Evolutionary conservation across 2,888 invertebrate genomes (phyloP).

Genomic region (Aspidapion aeneum): DNA sequence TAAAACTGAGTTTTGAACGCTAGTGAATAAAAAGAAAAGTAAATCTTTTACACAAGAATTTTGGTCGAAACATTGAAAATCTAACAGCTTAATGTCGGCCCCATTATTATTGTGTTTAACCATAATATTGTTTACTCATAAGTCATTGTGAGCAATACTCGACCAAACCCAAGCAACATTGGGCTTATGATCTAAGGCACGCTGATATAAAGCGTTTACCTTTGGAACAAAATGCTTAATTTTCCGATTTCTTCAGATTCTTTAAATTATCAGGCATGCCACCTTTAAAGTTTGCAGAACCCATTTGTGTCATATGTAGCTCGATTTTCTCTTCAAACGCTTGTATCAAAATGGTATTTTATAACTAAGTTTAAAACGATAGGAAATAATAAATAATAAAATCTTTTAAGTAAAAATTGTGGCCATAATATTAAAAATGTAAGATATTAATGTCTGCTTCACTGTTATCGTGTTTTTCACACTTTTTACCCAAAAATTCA

Average conservation of each 20-base stretch:
- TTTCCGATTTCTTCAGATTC: not conserved
- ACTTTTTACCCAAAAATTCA: slow-evolving; percentile 59
- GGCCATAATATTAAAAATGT: slow-evolving; percentile 55
- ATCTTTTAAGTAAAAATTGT: slow-evolving; percentile 51
- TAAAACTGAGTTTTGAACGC: slow-evolving; percentile 45
- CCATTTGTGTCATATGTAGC: slow-evolving; percentile 36
- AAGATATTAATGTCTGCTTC: slow-evolving; percentile 47
- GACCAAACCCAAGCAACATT: too few species aligned
- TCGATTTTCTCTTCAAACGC: slow-evolving; percentile 38
- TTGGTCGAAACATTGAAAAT: slow-evolving; percentile 55
- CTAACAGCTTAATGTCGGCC: slow-evolving; percentile 47
- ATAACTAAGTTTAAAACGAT: too few species aligned
- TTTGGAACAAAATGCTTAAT: not conserved
- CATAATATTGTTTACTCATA: slow-evolving; percentile 59
- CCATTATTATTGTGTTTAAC: slow-evolving; percentile 44
- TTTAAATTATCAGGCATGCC: not conserved
- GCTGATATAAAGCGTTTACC: not conserved
- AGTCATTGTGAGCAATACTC: slow-evolving; percentile 54
- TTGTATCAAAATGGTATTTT: too few species aligned
- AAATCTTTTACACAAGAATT: slow-evolving; percentile 51
- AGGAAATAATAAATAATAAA: too few species aligned
- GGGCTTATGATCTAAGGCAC: slow-evolving; percentile 16
- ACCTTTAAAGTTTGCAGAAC: not conserved
- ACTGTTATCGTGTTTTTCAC: slow-evolving; percentile 45
- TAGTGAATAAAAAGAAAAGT: slow-evolving; percentile 52